phyloP scores from a whole-genome alignment of 2,797 vertebrate species.

The Leptoclinus maculatus region DNA sequence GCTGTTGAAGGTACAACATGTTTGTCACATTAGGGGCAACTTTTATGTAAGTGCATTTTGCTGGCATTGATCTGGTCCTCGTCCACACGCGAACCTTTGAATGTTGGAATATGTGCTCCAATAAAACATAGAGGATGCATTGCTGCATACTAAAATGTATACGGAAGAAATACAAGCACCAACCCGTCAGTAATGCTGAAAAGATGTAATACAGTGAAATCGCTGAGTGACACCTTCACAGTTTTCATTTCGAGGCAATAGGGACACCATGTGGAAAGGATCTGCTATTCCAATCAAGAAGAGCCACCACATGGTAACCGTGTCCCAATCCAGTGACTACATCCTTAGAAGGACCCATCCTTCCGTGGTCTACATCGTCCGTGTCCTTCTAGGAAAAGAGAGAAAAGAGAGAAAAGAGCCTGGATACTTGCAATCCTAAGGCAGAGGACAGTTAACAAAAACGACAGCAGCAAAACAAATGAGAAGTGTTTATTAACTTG shows the following conservation, averaged over 20 bases:
- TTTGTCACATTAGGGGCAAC: background rate
- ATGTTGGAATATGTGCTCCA: background rate
- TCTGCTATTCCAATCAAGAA: constrained; percentile 27
- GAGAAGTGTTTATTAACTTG: no score
- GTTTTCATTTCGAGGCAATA: constrained; percentile 41
- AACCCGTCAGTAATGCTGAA: background rate
- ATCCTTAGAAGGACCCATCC: no score
- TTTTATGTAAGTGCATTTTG: background rate
- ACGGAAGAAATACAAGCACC: background rate
- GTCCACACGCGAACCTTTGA: no score
- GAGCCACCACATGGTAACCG: background rate
- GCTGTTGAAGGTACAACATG: background rate
- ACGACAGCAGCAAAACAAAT: no score
- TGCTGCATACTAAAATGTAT: background rate
- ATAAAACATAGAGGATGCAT: background rate
- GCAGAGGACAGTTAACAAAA: no score
- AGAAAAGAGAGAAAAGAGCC: no score
- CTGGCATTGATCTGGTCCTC: background rate
- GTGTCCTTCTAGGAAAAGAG: no score
- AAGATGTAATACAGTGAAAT: background rate
- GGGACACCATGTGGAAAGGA: constrained; percentile 66
- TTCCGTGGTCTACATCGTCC: no score
- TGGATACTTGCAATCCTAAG: no score
- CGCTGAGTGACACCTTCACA: background rate
- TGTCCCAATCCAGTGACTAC: no score